Evolutionary conservation across 2,888 invertebrate genomes (phyloP).

Genomic region (Agrotis clavis): DNA sequence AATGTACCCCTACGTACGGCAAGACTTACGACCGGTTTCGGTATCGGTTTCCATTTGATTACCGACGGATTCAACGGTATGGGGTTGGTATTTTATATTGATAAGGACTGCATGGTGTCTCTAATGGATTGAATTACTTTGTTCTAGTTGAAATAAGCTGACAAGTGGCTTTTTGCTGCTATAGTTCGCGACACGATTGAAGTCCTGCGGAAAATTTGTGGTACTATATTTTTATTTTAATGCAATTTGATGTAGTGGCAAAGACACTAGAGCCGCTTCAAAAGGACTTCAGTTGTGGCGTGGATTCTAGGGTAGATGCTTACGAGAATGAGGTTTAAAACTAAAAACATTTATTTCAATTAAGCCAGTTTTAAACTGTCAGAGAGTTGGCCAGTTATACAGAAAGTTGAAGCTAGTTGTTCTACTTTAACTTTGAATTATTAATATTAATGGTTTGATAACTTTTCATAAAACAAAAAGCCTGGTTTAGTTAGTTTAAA

Average conservation of each 20-base stretch:
- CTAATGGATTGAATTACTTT: slow-evolving; percentile 39
- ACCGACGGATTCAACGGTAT: slow-evolving; percentile 32
- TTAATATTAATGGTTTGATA: background rate
- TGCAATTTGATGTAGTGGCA: too few species aligned
- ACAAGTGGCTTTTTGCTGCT: too few species aligned
- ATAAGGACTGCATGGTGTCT: slow-evolving; percentile 21
- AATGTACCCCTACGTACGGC: slow-evolving; percentile 65
- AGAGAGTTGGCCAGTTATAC: background rate
- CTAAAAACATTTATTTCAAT: background rate
- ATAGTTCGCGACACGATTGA: too few species aligned
- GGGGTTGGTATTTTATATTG: slow-evolving; percentile 26
- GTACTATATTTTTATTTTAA: too few species aligned
- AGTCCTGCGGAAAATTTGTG: too few species aligned
- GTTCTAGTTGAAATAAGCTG: background rate
- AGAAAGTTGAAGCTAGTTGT: background rate
- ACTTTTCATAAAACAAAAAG: background rate
- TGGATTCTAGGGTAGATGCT: too few species aligned
- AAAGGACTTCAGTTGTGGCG: too few species aligned
- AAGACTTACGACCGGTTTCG: slow-evolving; percentile 61
- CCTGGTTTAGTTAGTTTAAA: background rate
- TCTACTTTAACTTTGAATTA: background rate
- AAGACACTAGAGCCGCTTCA: too few species aligned
- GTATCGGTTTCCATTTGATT: slow-evolving; percentile 65
- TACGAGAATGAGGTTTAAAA: background rate
- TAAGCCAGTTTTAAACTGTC: background rate